Evolutionary conservation across 2,888 invertebrate genomes (phyloP).

Genomic region (Lasioglossum vierecki): DNA sequence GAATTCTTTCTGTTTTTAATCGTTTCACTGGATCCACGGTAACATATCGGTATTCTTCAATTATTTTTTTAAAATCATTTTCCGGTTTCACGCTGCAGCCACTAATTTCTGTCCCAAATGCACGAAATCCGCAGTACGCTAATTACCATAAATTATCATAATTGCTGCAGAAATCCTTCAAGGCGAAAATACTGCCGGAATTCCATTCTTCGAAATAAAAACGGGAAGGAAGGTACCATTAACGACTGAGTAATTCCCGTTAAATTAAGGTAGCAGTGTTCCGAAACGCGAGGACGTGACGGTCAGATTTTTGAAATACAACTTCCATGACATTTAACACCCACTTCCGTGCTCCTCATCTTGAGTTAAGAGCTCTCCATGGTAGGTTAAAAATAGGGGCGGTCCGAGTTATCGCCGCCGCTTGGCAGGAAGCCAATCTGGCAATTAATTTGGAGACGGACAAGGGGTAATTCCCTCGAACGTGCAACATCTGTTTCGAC

Average conservation of each 20-base stretch:
- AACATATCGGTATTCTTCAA: neutral
- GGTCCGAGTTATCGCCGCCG: neutral
- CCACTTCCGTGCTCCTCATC: neutral
- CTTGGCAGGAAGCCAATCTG: slow-evolving; percentile 47
- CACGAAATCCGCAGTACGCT: neutral
- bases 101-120: neutral
- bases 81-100: neutral
- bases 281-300: neutral
- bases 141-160: neutral
- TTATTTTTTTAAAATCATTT: neutral
- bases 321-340: neutral
- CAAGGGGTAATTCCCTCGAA: slow-evolving; percentile 52
- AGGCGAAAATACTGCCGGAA: neutral
- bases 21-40: neutral
- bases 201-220: neutral
- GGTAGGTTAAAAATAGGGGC: neutral
- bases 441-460: slow-evolving; percentile 62
- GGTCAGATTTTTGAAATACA: neutral
- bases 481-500: slow-evolving; percentile 61
- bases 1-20: neutral
- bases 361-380: neutral
- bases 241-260: neutral
- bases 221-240: neutral
- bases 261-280: neutral
- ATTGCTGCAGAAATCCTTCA: neutral